Evolutionary conservation across 2,113 vertebrate species (phyloP).

Genomic region (Vireo altiloquus): DNA sequence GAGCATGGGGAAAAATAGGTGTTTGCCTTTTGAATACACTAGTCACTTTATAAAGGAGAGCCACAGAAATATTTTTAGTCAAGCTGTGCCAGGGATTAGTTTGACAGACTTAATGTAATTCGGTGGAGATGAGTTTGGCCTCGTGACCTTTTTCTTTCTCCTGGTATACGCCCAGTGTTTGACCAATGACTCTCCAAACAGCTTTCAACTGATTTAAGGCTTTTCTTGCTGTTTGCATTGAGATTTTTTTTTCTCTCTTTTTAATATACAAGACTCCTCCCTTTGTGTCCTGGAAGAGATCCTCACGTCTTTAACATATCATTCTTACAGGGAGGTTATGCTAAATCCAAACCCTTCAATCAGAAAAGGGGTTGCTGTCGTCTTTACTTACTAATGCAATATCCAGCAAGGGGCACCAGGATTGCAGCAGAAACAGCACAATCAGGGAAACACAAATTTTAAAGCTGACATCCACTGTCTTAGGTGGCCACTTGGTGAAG

Average conservation of each 20-base stretch:
- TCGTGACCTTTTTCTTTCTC: neutral
- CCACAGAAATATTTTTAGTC: neutral
- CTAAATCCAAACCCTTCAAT: neutral
- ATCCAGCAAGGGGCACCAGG: neutral
- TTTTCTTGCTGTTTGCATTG: neutral
- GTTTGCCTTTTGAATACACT: neutral
- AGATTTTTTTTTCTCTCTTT: neutral
- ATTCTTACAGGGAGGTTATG: neutral
- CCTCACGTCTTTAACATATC: neutral
- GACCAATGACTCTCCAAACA: neutral
- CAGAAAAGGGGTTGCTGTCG: neutral
- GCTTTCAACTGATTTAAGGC: neutral
- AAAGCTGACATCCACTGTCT: neutral
- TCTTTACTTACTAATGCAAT: accelerated
- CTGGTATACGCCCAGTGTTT: neutral
- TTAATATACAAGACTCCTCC: neutral
- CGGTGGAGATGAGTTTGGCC: neutral
- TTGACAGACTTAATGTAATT: neutral
- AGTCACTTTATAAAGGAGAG: neutral
- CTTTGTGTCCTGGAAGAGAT: neutral
- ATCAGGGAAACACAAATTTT: neutral
- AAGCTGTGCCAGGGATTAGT: neutral
- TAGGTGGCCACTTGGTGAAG: neutral
- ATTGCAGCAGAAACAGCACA: neutral
- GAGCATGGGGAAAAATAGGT: neutral